phyloP scores from a whole-genome alignment of 2,888 invertebrate species.

The Protophormia terraenovae region DNA sequence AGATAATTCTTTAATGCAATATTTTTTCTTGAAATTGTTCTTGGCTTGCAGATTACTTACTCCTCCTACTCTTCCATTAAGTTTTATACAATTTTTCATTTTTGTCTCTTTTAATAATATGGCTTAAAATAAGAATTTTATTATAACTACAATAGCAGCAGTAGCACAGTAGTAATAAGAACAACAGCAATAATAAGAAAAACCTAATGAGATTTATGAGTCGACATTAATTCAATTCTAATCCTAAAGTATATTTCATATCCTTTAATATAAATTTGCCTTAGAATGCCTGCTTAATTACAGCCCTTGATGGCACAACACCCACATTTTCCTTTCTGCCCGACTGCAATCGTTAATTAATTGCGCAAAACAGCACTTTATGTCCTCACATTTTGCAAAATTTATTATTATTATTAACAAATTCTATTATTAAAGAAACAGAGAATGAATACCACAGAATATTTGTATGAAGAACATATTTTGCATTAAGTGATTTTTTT shows the following conservation, averaged over 20 bases:
- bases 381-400: constrained; percentile 61
- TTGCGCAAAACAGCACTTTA: constrained; percentile 71
- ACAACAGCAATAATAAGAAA: constrained; percentile 32
- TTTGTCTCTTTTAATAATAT: constrained; percentile 35
- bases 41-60: constrained; percentile 45
- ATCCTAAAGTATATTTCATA: constrained; percentile 65
- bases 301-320: constrained; percentile 25
- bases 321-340: constrained; percentile 35
- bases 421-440: constrained; percentile 39
- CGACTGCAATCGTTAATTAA: constrained; percentile 78
- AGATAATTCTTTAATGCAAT: constrained; percentile 37
- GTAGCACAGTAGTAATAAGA: neutral
- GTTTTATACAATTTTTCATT: constrained; percentile 39
- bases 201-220: constrained; percentile 77
- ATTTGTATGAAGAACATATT: constrained; percentile 41
- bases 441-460: neutral
- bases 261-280: constrained; percentile 52
- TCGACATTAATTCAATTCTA: constrained; percentile 75
- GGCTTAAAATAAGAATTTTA: constrained; percentile 41
- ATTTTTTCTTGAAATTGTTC: constrained; percentile 15
- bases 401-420: constrained; percentile 55
- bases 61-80: constrained; percentile 5
- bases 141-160: neutral
- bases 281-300: constrained; percentile 61
- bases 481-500: constrained; percentile 26